Percentiles rank a stretch among this genome's conserved stretches.
phyloP scores from a whole-genome alignment of 1,140 invertebrate species.

The Mylabris phalerata region DNA sequence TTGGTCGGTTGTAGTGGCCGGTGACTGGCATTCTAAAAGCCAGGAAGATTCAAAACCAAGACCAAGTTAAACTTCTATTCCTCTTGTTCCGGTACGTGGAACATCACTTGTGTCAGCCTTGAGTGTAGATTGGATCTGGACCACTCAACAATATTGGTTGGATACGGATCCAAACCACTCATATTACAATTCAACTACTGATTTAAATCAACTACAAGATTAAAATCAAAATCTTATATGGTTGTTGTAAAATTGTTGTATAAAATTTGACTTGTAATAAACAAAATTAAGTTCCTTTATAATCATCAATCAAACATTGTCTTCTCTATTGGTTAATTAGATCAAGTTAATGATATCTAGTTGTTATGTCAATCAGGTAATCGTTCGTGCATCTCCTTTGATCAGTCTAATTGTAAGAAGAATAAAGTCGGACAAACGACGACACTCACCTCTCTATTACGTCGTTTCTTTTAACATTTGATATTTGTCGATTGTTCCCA shows the following conservation, averaged over 20 bases:
- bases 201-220: slow-evolving; percentile 15
- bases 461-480: no score
- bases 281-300: no score
- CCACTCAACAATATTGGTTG: slow-evolving; percentile 11
- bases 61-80: slow-evolving; percentile 5
- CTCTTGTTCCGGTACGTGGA: slow-evolving; percentile 25
- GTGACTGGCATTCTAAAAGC: slow-evolving; percentile 10
- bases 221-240: slow-evolving; percentile 12
- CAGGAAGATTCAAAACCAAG: slow-evolving; percentile 8
- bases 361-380: slow-evolving; percentile 12
- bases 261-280: no score
- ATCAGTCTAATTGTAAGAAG: not conserved
- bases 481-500: no score
- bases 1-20: slow-evolving; percentile 18
- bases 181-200: slow-evolving; percentile 12
- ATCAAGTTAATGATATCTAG: no score
- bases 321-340: no score
- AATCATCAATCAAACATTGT: no score
- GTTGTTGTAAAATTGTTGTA: not conserved
- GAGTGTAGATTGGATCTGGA: slow-evolving; percentile 25
- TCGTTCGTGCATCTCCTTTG: slow-evolving; percentile 17
- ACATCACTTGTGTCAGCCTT: slow-evolving; percentile 25
- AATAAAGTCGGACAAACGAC: no score
- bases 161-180: slow-evolving; percentile 10
- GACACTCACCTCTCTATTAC: no score